These are phyloP conservation scores for Micronisus gabar DNA, from an alignment of 2,113 vertebrate genomes.

Conservation along the genomic window DNA sequence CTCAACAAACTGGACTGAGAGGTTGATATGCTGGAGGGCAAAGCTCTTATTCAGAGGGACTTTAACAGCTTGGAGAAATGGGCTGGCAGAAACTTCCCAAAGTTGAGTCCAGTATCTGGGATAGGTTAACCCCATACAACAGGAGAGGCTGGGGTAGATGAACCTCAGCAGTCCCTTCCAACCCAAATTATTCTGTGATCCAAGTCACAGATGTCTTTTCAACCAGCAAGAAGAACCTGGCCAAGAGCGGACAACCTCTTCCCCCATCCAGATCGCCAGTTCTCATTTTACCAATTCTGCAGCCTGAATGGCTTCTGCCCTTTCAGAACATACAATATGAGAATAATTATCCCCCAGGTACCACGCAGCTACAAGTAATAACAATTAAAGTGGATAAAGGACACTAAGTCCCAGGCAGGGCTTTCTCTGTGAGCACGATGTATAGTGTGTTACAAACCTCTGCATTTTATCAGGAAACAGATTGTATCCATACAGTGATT, in stretches of 20 bases:
- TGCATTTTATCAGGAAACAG: neutral
- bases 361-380: neutral
- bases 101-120: neutral
- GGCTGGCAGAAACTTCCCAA: neutral
- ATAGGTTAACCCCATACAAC: neutral
- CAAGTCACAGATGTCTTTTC: neutral
- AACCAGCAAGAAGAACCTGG: neutral
- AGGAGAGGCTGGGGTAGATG: neutral
- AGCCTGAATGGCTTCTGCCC: neutral
- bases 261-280: neutral
- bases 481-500: neutral
- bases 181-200: neutral
- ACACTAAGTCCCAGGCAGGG: neutral
- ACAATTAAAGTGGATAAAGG: neutral
- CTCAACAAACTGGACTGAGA: neutral
- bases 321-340: neutral
- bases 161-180: neutral
- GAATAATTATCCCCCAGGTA: neutral
- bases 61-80: neutral
- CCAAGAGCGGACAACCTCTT: neutral
- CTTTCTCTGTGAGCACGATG: neutral
- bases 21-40: accelerated
- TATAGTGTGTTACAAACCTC: neutral
- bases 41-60: neutral
- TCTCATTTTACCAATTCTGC: neutral